These are phyloP conservation scores for Adelphocoris suturalis DNA, from an alignment of 2,888 invertebrate species.

Conservation along the genomic window DNA sequence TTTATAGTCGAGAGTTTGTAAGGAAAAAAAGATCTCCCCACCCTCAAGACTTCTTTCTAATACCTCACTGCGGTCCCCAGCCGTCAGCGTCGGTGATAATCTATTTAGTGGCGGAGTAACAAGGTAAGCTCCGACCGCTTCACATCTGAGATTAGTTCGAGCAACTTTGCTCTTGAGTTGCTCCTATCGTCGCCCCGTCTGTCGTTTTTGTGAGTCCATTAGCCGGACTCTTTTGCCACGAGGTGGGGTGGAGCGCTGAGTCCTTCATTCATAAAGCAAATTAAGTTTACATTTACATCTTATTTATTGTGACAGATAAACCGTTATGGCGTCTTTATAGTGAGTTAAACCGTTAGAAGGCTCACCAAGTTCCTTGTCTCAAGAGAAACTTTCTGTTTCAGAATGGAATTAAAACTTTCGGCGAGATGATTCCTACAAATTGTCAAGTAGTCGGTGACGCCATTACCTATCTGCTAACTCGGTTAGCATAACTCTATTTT, in stretches of 20 bases:
- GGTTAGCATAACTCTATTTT: constrained; percentile 31
- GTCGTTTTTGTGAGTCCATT: constrained; percentile 22
- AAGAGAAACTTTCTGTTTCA: constrained; percentile 42
- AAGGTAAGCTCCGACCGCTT: constrained; percentile 27
- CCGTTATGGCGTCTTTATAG: constrained; percentile 54
- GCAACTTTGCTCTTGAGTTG: constrained; percentile 31
- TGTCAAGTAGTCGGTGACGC: constrained; percentile 63
- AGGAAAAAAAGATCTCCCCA: not conserved
- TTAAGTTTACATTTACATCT: constrained; percentile 65
- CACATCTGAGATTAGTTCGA: constrained; percentile 44
- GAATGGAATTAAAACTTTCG: constrained; percentile 65
- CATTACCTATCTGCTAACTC: constrained; percentile 59
- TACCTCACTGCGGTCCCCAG: not conserved
- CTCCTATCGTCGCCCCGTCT: not conserved
- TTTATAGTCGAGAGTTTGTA: no score
- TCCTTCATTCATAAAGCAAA: constrained; percentile 53
- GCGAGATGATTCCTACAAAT: constrained; percentile 58
- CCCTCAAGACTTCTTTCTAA: constrained; percentile 2
- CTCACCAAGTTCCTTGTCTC: constrained; percentile 17
- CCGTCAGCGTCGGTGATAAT: not conserved
- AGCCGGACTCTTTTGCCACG: not conserved
- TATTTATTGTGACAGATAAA: constrained; percentile 62
- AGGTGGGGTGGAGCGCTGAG: constrained; percentile 16
- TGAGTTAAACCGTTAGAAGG: constrained; percentile 50
- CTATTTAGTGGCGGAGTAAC: not conserved